Base-by-base conservation (phyloP, 2,113 vertebrate species). In the Cinclus cinclus region DNA sequence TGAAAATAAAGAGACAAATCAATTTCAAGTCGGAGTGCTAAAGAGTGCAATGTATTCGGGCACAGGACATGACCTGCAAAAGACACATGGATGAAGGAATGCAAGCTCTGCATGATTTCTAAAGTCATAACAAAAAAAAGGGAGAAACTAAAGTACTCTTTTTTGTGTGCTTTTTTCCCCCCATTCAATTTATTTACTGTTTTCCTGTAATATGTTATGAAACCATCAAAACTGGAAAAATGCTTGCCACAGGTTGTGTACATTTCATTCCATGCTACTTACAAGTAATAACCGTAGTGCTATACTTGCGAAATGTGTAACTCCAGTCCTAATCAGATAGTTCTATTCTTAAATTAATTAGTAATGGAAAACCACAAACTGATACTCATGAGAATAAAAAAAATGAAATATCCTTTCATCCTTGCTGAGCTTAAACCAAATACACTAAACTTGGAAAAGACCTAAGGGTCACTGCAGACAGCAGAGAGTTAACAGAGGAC, bases 1-100 rank as follows among this genome's bases (percentile, higher is more conserved):
- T 44, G 33, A 95, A 96, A 87, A 87, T 62, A 96, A 77, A 79
- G 74, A 93, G 13, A 81, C 18, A 70, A 84, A 89, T 80, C 21
- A 19, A 42, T 87, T 96, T 94, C 39, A 80, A 52, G 78, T 73
- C 39, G n/a, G n/a, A 93, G 62, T 87, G 37, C 42, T 69, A 83
- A 68, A 78, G 42, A 33, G 6, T 89, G 15, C 56, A 69, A 71
- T 65, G 35, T 68, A 16, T 56, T 86, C 49, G 80, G 44, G 22
- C 31, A 60, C 33, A 70, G 47, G 44, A 33, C 79, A 83, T 55
- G 75, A 31, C 64, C 62, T 87, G 35, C 46, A 73, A 95, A 95
- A 89, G 60, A 22, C 60, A 59, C 9, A 17, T 15, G 20, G 28
- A 63, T 58, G 53, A 91, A 90, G 33, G 35, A 89, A 69, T 41